These are phyloP conservation scores for Paralichthys olivaceus DNA, from an alignment of 2,113 vertebrate genomes.

Conservation along the genomic window DNA sequence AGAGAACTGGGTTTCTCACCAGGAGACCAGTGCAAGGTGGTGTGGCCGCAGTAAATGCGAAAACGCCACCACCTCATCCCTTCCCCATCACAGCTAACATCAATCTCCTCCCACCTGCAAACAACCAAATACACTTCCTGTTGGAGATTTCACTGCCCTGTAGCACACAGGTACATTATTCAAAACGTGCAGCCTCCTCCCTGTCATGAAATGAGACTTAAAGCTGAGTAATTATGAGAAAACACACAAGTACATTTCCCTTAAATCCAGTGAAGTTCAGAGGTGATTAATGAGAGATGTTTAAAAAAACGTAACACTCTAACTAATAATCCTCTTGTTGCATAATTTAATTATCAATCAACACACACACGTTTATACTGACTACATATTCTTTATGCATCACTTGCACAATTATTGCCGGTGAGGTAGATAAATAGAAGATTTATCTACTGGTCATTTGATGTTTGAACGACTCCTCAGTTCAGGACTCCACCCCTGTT, in stretches of 20 bases:
- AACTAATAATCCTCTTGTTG: conserved; percentile 5
- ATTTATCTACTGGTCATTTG: background rate
- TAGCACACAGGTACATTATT: background rate
- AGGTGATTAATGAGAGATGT: conserved; percentile 3
- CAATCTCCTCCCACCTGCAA: conserved; percentile 31
- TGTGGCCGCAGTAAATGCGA: conserved; percentile 30
- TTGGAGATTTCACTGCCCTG: conserved; percentile 53
- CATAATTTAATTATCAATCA: conserved; percentile 6
- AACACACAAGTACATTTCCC: background rate
- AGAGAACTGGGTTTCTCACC: conserved; percentile 16
- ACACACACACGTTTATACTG: background rate
- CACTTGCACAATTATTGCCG: background rate
- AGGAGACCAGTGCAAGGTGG: conserved; percentile 8
- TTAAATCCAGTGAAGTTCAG: background rate
- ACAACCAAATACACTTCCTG: conserved; percentile 33
- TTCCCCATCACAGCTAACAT: background rate
- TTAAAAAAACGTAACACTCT: background rate
- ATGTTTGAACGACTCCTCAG: conserved; percentile 39
- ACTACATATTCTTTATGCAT: background rate
- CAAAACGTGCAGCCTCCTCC: conserved; percentile 1
- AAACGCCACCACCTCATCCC: no score
- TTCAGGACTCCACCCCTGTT: conserved; percentile 47
- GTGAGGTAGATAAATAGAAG: background rate
- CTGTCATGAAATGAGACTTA: background rate
- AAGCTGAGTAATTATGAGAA: conserved; percentile 2